Percentiles rank a stretch among this genome's conserved stretches.
Evolutionary conservation across 64 coral and sea anemone species (phyloP).

Genomic region (Acropora yongei): DNA sequence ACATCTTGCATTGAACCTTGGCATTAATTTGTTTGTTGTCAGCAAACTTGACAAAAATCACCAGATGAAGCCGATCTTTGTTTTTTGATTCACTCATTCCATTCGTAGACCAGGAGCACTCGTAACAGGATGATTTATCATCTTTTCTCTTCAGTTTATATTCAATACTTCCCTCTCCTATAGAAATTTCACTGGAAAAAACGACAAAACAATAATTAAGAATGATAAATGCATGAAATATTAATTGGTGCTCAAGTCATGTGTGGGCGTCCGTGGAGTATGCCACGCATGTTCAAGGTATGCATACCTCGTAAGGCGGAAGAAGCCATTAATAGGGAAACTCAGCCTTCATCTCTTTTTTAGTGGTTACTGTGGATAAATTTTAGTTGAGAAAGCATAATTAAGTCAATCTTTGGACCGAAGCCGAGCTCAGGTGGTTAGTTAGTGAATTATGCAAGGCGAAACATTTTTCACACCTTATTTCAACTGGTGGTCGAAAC

Average conservation of each 20-base stretch:
- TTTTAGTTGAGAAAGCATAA: too few relatives aligned
- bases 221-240: too few relatives aligned
- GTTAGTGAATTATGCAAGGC: too few relatives aligned
- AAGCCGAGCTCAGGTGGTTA: too few relatives aligned
- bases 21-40: conserved; percentile 65
- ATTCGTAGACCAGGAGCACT: conserved; percentile 72
- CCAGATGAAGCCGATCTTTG: conserved; percentile 79
- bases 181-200: conserved; percentile 71
- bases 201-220: background rate
- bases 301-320: too few relatives aligned
- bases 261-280: too few relatives aligned
- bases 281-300: too few relatives aligned
- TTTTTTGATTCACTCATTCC: conserved; percentile 83
- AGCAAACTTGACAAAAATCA: conserved; percentile 75
- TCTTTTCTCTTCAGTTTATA: conserved; percentile 81
- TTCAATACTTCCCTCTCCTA: conserved; percentile 72
- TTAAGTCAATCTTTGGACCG: too few relatives aligned
- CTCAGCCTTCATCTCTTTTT: background rate
- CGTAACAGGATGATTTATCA: conserved; percentile 56
- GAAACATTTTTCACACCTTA: conserved; percentile 52
- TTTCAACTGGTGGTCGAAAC: conserved; percentile 79
- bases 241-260: too few relatives aligned
- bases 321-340: too few relatives aligned
- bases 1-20: conserved; percentile 88
- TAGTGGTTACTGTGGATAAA: background rate